Evolutionary conservation across 2,888 invertebrate species (phyloP).

Genomic region (Drosophila parthenogenetica): DNA sequence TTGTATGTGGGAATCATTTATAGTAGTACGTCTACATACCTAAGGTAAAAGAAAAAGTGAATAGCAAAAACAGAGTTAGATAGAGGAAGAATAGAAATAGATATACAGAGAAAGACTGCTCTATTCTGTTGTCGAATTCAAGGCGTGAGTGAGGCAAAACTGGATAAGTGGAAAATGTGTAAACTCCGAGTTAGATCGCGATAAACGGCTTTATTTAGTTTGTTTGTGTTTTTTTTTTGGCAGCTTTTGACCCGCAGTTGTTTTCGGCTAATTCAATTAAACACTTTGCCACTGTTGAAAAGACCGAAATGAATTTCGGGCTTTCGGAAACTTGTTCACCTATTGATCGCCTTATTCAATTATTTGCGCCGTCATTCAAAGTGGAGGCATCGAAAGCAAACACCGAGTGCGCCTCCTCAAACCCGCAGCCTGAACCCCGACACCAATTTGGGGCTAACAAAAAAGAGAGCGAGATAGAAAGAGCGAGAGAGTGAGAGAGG

Average conservation of each 20-base stretch:
- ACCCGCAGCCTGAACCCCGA: constrained; percentile 9
- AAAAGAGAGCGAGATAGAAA: background rate
- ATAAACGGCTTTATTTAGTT: background rate
- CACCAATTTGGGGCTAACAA: constrained; percentile 45
- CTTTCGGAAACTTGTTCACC: constrained; percentile 58
- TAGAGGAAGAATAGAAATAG: background rate
- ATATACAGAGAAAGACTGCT: background rate
- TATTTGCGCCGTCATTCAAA: constrained; percentile 68
- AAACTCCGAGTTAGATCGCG: background rate
- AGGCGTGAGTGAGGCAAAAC: background rate
- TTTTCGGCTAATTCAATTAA: constrained; percentile 68
- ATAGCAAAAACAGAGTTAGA: no score
- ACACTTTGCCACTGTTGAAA: constrained; percentile 19
- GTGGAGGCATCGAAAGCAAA: background rate
- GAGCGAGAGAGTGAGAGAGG: background rate
- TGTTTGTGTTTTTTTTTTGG: background rate
- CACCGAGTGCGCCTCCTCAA: background rate
- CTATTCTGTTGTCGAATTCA: background rate
- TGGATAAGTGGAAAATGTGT: background rate
- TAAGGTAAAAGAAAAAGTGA: no score
- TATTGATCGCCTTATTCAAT: constrained; percentile 75
- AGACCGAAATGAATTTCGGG: constrained; percentile 26
- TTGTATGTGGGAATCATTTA: no score
- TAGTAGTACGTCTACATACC: no score
- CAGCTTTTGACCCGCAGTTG: constrained; percentile 38